Percentiles rank a stretch among this genome's conserved stretches.
These are phyloP conservation scores for Mormyrus lacerda DNA, from an alignment of 2,113 vertebrate genomes.

Conservation along the genomic window DNA sequence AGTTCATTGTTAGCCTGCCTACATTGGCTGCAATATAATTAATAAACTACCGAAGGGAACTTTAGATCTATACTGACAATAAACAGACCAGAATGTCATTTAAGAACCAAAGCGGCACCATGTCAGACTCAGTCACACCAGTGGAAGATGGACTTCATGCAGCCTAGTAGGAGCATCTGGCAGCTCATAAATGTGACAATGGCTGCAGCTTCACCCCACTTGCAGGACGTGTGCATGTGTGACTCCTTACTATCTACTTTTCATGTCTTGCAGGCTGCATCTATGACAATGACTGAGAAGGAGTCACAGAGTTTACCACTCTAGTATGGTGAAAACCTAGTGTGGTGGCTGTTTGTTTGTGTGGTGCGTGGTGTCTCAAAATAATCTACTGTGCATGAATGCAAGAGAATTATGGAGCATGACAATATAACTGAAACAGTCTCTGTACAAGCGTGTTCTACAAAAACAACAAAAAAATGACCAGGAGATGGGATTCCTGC, in stretches of 20 bases:
- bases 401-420: background rate
- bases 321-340: no score
- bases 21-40: background rate
- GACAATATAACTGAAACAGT: background rate
- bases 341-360: background rate
- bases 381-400: background rate
- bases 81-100: background rate
- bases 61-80: background rate
- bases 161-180: background rate
- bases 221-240: background rate
- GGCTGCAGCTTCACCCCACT: background rate
- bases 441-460: background rate
- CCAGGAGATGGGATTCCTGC: background rate
- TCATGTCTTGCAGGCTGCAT: constrained; percentile 59
- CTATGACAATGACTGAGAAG: constrained; percentile 67
- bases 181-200: background rate
- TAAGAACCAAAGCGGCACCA: background rate
- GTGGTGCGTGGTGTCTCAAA: background rate
- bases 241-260: constrained; percentile 10
- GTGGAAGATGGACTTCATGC: background rate
- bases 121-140: background rate
- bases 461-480: background rate
- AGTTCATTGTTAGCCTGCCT: background rate
- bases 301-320: background rate
- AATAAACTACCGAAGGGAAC: background rate